Evolutionary conservation across 2,113 vertebrate species (phyloP), one percentile per base, ranked within the genome.

Genomic region (Lepus europaeus): DNA sequence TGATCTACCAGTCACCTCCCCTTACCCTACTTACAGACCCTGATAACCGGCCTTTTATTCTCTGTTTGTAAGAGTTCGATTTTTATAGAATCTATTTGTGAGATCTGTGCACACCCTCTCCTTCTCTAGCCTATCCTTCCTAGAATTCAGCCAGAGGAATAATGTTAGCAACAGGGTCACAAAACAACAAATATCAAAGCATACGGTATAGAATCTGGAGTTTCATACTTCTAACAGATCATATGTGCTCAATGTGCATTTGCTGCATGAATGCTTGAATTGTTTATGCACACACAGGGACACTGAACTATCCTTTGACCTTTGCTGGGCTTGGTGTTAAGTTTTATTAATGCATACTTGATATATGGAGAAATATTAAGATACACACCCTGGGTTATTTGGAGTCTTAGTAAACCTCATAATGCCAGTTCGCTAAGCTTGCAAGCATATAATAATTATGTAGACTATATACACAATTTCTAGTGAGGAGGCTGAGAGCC

Each of bases 341-440:
- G 19, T 27, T 87, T 70, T 39, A 76, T 12, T 16, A 79, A 59
- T n/a, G 6, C 20, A 45, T 49, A 5, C 20, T 92, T 94, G 31
- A 68, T 59, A 5, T n/a, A 45, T 49, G 31, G 45, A 68, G 59
- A 94, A 94, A 84, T 76, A 91, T 49, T 91, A 74, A 80, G 25
- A 59, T 22, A 76, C 9, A 79, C 13, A 72, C 53, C 27, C 20
- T 77, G 17, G 27, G 53, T 56, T 74, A 94, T 56, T 76, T 87
- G 70, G 1, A 59, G 5, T 78, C 69, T 84, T 86, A 59, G 61
- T 66, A 53, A 22, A 66, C 3, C 19, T 81, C 17, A 22, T 78
- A 59, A 86, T 82, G 27, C 6, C 53, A 61, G 89, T 78, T 83
- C 10, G 29, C 31, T 68, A 82, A 82, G 39, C 6, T n/a, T 73